These are phyloP conservation scores for Rhinogobius similis DNA, from an alignment of 2,113 vertebrate species.

Conservation along the genomic window DNA sequence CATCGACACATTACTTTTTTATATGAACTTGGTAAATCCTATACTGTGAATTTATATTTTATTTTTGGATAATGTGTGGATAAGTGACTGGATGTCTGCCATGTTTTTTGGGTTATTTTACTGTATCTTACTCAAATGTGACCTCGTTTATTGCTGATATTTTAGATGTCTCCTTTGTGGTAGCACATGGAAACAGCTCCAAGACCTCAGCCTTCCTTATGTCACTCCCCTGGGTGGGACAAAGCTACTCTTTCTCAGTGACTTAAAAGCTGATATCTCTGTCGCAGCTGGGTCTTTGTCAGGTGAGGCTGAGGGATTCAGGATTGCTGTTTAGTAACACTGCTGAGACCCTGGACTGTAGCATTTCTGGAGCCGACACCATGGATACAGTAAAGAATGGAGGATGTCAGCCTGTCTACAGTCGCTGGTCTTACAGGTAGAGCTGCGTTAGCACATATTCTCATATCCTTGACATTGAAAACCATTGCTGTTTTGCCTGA, in stretches of 20 bases:
- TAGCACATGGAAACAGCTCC: constrained; percentile 62
- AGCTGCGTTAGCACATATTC: background rate
- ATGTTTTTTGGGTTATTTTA: background rate
- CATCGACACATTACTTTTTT: no score
- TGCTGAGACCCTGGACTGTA: constrained; percentile 31
- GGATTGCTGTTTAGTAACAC: constrained; percentile 1
- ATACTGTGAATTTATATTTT: no score
- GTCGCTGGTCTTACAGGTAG: constrained; percentile 82
- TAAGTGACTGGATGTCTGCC: no score
- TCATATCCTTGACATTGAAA: background rate
- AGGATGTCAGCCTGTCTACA: constrained; percentile 72
- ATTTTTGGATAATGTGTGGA: no score
- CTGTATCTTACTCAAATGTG: background rate
- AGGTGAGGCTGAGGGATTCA: background rate
- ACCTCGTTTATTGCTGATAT: background rate
- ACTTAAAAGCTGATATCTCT: constrained; percentile 38
- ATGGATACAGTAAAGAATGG: constrained; percentile 71
- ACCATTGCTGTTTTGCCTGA: background rate
- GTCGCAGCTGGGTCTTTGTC: constrained; percentile 16
- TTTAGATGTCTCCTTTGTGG: constrained; percentile 26
- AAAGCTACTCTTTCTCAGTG: constrained; percentile 47
- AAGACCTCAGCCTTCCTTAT: constrained; percentile 43
- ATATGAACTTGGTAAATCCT: no score
- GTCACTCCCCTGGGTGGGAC: constrained; percentile 60
- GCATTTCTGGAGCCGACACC: constrained; percentile 42